phyloP scores from a whole-genome alignment of 2,888 invertebrate species.

The Lycocerus yunnanus region DNA sequence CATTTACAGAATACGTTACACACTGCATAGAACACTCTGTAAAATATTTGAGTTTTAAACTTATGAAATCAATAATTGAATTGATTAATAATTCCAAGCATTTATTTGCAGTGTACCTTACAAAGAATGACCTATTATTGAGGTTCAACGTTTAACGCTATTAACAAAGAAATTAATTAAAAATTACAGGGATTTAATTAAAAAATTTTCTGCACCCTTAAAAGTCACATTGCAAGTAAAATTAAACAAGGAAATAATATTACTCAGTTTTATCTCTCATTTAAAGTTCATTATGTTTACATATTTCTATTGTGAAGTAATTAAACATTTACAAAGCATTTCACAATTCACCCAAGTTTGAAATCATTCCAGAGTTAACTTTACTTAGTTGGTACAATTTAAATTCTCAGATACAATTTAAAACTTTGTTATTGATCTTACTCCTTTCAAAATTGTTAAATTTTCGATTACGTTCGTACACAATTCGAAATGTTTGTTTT shows the following conservation, averaged over 20 bases:
- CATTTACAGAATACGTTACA: no score
- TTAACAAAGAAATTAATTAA: not conserved
- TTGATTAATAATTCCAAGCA: not conserved
- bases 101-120: not conserved
- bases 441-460: slow-evolving; percentile 6
- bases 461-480: not conserved
- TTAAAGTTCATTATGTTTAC: not conserved
- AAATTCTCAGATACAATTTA: slow-evolving; percentile 12
- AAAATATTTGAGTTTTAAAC: not conserved
- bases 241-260: not conserved
- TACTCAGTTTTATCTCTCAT: not conserved
- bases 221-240: not conserved
- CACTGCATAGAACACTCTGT: not conserved
- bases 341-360: slow-evolving; percentile 9
- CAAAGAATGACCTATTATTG: not conserved
- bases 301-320: slow-evolving; percentile 9
- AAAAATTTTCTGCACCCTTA: not conserved
- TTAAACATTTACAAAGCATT: slow-evolving; percentile 19
- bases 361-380: slow-evolving; percentile 13
- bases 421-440: slow-evolving; percentile 20
- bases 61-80: not conserved
- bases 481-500: not conserved
- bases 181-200: not conserved
- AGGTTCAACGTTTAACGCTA: not conserved
- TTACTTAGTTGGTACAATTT: slow-evolving; percentile 21